phyloP scores from a whole-genome alignment of 2,797 vertebrate genomes.

The Cuculus canorus region DNA sequence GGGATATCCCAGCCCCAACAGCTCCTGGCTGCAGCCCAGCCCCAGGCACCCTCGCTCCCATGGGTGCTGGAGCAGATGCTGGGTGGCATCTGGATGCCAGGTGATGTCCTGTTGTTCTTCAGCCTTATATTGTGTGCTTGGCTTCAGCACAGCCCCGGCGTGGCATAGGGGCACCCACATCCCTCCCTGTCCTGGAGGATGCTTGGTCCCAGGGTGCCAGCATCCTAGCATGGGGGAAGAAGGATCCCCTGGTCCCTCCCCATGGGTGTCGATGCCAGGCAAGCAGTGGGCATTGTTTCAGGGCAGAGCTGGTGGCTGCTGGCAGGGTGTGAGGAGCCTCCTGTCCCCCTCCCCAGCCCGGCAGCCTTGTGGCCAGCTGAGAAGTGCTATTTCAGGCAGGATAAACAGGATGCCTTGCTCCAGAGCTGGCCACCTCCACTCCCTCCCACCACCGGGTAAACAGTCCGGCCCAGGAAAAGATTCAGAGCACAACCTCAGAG shows the following conservation, averaged over 20 bases:
- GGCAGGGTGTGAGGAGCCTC: neutral
- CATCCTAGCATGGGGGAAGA: accelerated
- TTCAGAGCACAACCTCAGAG: neutral
- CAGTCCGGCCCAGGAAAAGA: slow-evolving; percentile 13
- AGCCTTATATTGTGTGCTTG: accelerated
- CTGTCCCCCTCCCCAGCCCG: neutral
- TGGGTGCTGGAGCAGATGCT: neutral
- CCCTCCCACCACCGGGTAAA: neutral
- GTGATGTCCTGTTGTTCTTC: neutral
- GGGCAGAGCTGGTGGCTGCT: neutral
- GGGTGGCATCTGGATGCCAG: neutral
- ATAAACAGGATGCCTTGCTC: slow-evolving; percentile 52
- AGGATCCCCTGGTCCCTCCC: accelerated
- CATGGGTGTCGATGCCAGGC: accelerated
- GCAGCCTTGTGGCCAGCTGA: neutral
- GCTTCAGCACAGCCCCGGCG: neutral
- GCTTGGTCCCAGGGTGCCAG: neutral
- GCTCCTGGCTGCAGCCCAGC: neutral
- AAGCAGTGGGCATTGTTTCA: accelerated
- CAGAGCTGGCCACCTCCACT: neutral
- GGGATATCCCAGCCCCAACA: neutral
- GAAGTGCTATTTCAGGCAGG: slow-evolving; percentile 45
- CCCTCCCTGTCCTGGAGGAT: neutral
- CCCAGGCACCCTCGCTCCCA: accelerated
- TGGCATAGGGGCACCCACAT: accelerated